Evolutionary conservation across 1,140 invertebrate species (phyloP), one percentile per base, ranked within the genome.

Genomic region (Steinernema khuongi): DNA sequence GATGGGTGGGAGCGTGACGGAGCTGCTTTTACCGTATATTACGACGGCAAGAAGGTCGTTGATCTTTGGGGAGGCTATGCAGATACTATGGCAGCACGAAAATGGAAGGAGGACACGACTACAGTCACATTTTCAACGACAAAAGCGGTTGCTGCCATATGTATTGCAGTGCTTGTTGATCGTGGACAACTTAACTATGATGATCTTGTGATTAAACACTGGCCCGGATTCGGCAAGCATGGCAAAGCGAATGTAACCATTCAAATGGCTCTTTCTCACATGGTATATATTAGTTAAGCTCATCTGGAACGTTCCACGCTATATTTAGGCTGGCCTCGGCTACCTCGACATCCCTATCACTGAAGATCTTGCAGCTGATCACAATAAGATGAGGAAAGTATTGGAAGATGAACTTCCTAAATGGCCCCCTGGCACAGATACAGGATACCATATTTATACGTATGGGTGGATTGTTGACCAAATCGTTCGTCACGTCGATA

Each of bases 11-110:
- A 82, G 28, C 33, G 30, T 22, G 76, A 77, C 68, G 86, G 86
- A 31, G 80, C 82, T 17, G 80, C 81, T 36, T 83, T 87, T 77
- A 81, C 86, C 19, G 86, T 84, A 19, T 82, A 76, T 31, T 26
- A 75, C 19, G 68, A 81, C 19, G 74, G 77, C 74, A 32, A 74
- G 50, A 71, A 80, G 19, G 81, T 87, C 22, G 82, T 86, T 11
- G 83, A 87, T 74, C 29, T 87, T 26, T 86, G 85, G 85, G 86
- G 86, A 33, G 87, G 87, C 30, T 87, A 82, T 70, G 82, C 85
- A 4, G 86, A 87, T 69, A 73, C 36, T 28, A 66, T 70, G 72
- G 32, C 73, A 1, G 43, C 44, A 1, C 43, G 75, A 1, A 67
- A 71, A 67, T 83, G 80, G 80, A 67, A 69, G 14, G 22, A 60